Percentiles rank a stretch among this genome's conserved stretches.
These are phyloP conservation scores for Drosophila aff. DNA, from an alignment of 1,140 invertebrate species.

Conservation along the genomic window DNA sequence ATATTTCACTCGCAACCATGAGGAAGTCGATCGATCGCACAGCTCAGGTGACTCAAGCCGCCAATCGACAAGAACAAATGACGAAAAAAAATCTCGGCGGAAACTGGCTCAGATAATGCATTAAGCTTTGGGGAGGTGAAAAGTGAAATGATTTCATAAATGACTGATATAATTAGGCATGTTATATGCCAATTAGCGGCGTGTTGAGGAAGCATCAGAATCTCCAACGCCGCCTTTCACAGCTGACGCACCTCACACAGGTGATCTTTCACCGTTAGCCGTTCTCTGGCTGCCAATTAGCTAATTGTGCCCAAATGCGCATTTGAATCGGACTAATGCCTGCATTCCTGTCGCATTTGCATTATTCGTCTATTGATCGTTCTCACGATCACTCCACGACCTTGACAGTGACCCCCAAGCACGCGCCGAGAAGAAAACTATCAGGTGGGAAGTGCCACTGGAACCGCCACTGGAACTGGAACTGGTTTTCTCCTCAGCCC, in stretches of 20 bases:
- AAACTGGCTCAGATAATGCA: conserved; percentile 39
- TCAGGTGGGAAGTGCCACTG: conserved; percentile 32
- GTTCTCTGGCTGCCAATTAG: conserved; percentile 50
- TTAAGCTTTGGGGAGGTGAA: conserved; percentile 38
- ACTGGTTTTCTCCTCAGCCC: conserved; percentile 30
- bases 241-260: conserved; percentile 52
- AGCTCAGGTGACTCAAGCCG: conserved; percentile 39
- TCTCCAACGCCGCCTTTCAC: conserved; percentile 51
- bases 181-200: conserved; percentile 78
- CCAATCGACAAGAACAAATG: conserved; percentile 42
- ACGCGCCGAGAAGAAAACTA: conserved; percentile 66
- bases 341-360: conserved; percentile 63
- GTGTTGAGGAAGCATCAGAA: conserved; percentile 71
- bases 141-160: conserved; percentile 60
- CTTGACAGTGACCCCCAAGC: conserved; percentile 68
- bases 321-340: conserved; percentile 57
- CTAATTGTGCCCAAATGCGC: conserved; percentile 80
- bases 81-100: conserved; percentile 22
- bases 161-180: conserved; percentile 71
- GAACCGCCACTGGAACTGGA: conserved; percentile 48
- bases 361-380: conserved; percentile 39
- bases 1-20: conserved; percentile 45
- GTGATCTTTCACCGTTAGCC: conserved; percentile 58
- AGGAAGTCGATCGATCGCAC: conserved; percentile 44
- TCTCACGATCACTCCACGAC: conserved; percentile 61